Conservation (phyloP, 2,113 vertebrate genomes). For the Psettodes erumei region DNA sequence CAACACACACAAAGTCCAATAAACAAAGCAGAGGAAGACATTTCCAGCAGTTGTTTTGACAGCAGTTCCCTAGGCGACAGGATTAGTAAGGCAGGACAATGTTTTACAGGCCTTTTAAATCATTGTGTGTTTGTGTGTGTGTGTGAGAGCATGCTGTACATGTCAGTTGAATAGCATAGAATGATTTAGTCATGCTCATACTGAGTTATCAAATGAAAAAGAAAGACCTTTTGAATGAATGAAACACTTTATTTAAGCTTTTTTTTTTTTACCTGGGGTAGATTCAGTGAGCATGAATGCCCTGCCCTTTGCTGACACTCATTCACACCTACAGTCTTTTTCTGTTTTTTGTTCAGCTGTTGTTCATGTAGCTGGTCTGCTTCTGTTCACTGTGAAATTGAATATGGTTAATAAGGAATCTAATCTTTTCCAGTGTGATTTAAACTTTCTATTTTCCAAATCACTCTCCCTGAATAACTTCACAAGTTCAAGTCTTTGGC, state of each 20-base stretch:
- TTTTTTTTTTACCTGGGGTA: not conserved
- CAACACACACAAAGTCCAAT: conserved; percentile 1
- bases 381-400: not conserved
- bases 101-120: conserved; percentile 28
- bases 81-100: conserved; percentile 2
- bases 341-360: not conserved
- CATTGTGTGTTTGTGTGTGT: not conserved
- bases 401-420: not conserved
- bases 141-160: not conserved
- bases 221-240: not conserved
- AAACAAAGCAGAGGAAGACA: conserved; percentile 34
- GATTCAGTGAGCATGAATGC: not conserved
- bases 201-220: not conserved
- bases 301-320: not conserved
- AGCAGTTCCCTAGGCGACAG: conserved; percentile 39
- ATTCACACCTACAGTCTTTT: not conserved
- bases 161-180: not conserved
- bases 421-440: not conserved
- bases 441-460: not conserved
- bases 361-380: not conserved
- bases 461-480: not conserved
- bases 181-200: not conserved
- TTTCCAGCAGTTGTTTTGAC: conserved; percentile 44
- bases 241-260: not conserved
- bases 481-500: not conserved